Evolutionary conservation across 92 coral and sea anemone genomes (phyloP).

Genomic region (Bergia sp.): DNA sequence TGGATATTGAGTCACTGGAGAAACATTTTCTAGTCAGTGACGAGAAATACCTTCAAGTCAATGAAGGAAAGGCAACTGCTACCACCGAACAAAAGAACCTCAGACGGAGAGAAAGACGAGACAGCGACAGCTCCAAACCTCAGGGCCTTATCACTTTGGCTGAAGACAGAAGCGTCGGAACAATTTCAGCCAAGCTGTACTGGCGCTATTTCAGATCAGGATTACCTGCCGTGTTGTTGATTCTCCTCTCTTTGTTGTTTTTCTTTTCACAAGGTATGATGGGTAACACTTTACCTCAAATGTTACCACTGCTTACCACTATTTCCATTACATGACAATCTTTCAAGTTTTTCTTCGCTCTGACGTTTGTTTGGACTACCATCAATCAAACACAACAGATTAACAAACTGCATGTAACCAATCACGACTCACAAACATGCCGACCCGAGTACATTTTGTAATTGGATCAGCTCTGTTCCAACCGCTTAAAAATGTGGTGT

Average conservation of each 20-base stretch:
- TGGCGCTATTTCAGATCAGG: constrained; percentile 90
- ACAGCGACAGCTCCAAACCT: constrained; percentile 63
- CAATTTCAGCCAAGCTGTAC: constrained; percentile 76
- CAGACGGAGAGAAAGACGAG: constrained; percentile 64
- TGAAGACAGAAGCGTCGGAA: constrained; percentile 86
- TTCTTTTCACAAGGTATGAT: constrained; percentile 82
- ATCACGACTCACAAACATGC: neutral
- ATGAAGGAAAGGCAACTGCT: constrained; percentile 55
- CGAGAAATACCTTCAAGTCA: constrained; percentile 78
- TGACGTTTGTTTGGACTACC: neutral
- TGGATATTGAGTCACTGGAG: constrained; percentile 84
- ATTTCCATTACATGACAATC: neutral
- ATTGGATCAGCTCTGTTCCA: no score
- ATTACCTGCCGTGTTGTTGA: constrained; percentile 66
- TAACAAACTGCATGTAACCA: neutral
- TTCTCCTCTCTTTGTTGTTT: constrained; percentile 68
- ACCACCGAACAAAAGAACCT: constrained; percentile 64
- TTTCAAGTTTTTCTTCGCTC: neutral
- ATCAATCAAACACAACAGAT: neutral
- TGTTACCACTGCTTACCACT: no score
- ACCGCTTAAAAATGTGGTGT: neutral
- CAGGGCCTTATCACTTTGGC: constrained; percentile 67
- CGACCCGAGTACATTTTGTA: no score
- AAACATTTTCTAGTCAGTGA: constrained; percentile 74
- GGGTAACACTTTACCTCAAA: neutral